Percentiles rank a stretch among this genome's conserved stretches.
Evolutionary conservation across 2,797 vertebrate genomes (phyloP).

Genomic region (Gymnoscopelus braueri): DNA sequence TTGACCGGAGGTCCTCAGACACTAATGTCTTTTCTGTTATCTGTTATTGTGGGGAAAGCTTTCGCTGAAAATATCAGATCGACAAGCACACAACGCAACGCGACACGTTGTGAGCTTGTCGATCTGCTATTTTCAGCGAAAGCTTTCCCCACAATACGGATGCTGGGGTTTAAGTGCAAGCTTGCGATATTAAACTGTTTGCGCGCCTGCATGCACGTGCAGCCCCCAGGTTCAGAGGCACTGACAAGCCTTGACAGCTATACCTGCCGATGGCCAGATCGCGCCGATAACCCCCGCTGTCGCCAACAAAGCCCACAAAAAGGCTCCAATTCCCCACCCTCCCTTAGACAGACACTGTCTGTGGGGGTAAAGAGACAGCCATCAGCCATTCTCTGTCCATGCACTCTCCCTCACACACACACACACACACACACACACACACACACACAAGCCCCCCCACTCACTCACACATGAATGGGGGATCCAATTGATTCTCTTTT

Average conservation of each 20-base stretch:
- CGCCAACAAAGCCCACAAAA: conserved; percentile 86
- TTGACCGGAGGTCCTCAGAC: too few relatives aligned
- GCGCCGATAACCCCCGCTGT: conserved; percentile 87
- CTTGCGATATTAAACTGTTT: background rate
- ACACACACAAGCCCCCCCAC: conserved; percentile 76
- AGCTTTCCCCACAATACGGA: too few relatives aligned
- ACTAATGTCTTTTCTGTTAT: too few relatives aligned
- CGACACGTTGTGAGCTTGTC: too few relatives aligned
- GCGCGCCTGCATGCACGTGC: conserved; percentile 25
- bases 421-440: conserved; percentile 84
- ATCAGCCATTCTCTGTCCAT: conserved; percentile 89
- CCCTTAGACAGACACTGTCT: conserved; percentile 88
- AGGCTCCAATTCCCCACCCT: conserved; percentile 86
- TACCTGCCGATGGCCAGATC: conserved; percentile 84
- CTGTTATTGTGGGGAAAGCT: too few relatives aligned
- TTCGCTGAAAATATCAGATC: too few relatives aligned
- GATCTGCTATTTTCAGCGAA: too few relatives aligned
- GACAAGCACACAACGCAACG: too few relatives aligned
- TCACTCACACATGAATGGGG: conserved; percentile 96
- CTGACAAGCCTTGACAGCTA: conserved; percentile 80
- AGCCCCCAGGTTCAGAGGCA: conserved; percentile 69
- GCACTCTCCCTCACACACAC: conserved; percentile 81
- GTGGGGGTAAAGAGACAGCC: conserved; percentile 86
- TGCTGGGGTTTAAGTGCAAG: too few relatives aligned
- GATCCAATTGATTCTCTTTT: conserved; percentile 97